These are phyloP conservation scores for Brachyhypopomus occidentalis DNA, from an alignment of 2,113 vertebrate species.

Conservation along the genomic window DNA sequence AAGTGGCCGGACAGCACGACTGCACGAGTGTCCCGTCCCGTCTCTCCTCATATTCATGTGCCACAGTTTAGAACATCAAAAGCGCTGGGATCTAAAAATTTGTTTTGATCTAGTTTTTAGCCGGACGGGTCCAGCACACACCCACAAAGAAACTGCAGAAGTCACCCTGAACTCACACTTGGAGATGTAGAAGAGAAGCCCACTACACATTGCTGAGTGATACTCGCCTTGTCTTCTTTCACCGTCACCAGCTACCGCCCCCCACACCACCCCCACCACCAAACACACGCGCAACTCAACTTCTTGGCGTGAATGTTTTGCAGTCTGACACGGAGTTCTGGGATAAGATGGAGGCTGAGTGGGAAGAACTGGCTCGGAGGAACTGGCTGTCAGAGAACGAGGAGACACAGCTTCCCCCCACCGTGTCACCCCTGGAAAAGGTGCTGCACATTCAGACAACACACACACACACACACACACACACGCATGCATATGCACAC, in stretches of 20 bases:
- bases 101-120: conserved; percentile 41
- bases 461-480: no score
- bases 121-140: conserved; percentile 18
- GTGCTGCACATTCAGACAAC: conserved; percentile 62
- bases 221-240: conserved; percentile 6
- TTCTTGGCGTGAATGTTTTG: conserved; percentile 41
- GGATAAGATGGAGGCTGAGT: conserved; percentile 99
- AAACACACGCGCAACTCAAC: not conserved
- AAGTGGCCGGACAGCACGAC: conserved; percentile 31
- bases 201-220: not conserved
- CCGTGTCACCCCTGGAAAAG: conserved; percentile 91
- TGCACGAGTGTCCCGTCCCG: conserved; percentile 25
- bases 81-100: conserved; percentile 34
- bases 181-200: not conserved
- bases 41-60: conserved; percentile 51
- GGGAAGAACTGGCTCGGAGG: conserved; percentile 96
- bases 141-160: conserved; percentile 4
- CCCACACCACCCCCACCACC: not conserved
- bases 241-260: not conserved
- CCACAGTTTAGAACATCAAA: conserved; percentile 48
- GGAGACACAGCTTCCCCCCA: conserved; percentile 80
- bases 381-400: conserved; percentile 97
- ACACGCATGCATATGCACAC: no score
- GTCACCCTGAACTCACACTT: conserved; percentile 9
- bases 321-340: conserved; percentile 99